Conservation (phyloP, 2,113 vertebrate genomes). For the Tretioscincus oriximinensis region DNA sequence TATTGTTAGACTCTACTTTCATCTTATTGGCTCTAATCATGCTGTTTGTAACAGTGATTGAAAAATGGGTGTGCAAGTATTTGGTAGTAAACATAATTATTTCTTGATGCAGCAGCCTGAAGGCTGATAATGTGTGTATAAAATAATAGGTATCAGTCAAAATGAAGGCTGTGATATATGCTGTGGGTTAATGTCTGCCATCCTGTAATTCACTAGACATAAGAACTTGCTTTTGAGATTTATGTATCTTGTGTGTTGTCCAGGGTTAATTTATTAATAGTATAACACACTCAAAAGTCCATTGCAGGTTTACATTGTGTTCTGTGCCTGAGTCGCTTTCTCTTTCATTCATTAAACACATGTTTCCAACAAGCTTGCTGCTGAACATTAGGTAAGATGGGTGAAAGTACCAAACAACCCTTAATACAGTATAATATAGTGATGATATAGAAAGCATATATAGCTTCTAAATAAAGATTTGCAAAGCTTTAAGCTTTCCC, state of each 20-base stretch:
- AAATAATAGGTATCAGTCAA: not conserved
- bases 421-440: constrained; percentile 55
- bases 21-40: not conserved
- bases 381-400: constrained; percentile 26
- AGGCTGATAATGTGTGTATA: not conserved
- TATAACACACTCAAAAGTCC: not conserved
- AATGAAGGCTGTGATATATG: not conserved
- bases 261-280: not conserved
- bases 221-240: not conserved
- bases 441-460: constrained; percentile 58
- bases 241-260: accelerated
- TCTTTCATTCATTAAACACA: not conserved
- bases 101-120: not conserved
- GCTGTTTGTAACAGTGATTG: not conserved
- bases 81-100: not conserved
- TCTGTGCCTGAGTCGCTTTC: constrained; percentile 2
- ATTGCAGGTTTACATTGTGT: not conserved
- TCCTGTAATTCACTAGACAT: not conserved
- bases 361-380: not conserved
- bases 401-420: constrained; percentile 31
- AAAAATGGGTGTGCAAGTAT: not conserved
- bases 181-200: not conserved
- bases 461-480: constrained; percentile 61
- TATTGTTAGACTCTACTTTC: too few relatives aligned
- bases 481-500: constrained; percentile 67